Base-by-base conservation (phyloP, 2,888 invertebrate species). In the Xestia rhomboidea region DNA sequence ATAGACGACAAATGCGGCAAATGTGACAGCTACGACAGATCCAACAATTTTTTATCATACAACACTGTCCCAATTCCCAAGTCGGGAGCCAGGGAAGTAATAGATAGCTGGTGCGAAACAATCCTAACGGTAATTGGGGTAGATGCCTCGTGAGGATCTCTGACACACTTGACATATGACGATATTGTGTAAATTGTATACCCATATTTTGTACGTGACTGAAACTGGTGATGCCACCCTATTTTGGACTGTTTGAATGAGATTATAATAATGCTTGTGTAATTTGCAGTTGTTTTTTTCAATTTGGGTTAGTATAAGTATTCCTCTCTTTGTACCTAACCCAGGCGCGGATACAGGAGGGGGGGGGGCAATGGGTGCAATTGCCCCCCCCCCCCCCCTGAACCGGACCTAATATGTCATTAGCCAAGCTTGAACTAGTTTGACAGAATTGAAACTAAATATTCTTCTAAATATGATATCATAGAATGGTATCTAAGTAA, bases 181-280 rank as follows among this genome's bases (percentile, higher is more conserved):
- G 92, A 95, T 95, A 95, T 94, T 94, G 94, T 95, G 94, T 93
- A 95, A 95, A 95, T 95, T 93, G 93, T 93, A 94, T 93, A 88
- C 83, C 83, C 91, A 91, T 93, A 92, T 91, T 91, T 90, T 88
- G 91, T 89, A 91, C 91, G 93, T 93, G 93, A 92, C 92, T 86
- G 86, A 83, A 85, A 90, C 88, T 83, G 86, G 89, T 77, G 85
- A 76, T 81, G 81, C 85, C 82, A 88, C 90, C 91, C 89, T 81
- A 81, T 80, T 84, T 77, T 62, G 75, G 83, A 77, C 63, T 78
- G 64, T 67, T 63, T 57, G 57, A 24, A 27, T 49, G 15, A n/a
- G 57, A 49, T 71, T n/a, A n/a, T 34, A 5, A 34, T 1, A 34
- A 72, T 21, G 24, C 24, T 79, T 64, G 44, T 46, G 34, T 18